Percentiles rank a stretch among this genome's conserved stretches.
These are phyloP conservation scores for Eubucco bourcierii DNA, from an alignment of 2,113 vertebrate species.

Conservation along the genomic window DNA sequence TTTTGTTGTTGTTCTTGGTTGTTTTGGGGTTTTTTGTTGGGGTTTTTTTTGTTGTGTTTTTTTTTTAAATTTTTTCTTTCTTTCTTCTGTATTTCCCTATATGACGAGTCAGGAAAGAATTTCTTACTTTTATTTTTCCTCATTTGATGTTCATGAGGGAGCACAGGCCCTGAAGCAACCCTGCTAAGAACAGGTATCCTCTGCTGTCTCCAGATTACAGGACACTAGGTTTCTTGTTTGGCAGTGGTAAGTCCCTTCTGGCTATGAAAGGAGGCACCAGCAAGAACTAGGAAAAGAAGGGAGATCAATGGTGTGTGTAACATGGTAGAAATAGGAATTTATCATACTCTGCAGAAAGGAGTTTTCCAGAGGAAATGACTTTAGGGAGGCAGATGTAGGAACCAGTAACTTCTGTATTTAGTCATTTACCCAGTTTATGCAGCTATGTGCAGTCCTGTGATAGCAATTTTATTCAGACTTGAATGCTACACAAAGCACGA, in stretches of 20 bases:
- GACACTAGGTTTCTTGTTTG: conserved; percentile 18
- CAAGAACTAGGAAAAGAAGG: not conserved
- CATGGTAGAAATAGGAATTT: conserved; percentile 2
- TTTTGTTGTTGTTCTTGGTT: too few species aligned
- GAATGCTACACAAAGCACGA: not conserved
- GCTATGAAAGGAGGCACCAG: conserved; percentile 5
- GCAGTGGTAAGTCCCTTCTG: not conserved
- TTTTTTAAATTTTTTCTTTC: not conserved
- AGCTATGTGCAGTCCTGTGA: not conserved
- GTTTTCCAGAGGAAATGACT: not conserved
- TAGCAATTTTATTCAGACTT: not conserved
- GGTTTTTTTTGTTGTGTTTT: too few species aligned
- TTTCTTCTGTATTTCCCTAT: not conserved
- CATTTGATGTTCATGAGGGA: not conserved
- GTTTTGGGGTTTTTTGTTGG: too few species aligned
- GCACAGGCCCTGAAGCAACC: not conserved
- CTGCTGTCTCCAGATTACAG: conserved; percentile 18
- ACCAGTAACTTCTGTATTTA: not conserved
- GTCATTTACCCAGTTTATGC: not conserved
- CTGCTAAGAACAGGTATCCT: not conserved
- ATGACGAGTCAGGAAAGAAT: not conserved
- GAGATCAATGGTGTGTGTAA: conserved; percentile 23
- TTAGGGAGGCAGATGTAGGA: not conserved
- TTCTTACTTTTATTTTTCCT: not conserved
- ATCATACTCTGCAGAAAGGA: not conserved